Conservation (phyloP, 2,888 invertebrate genomes). For the Tiliacea citrago region DNA sequence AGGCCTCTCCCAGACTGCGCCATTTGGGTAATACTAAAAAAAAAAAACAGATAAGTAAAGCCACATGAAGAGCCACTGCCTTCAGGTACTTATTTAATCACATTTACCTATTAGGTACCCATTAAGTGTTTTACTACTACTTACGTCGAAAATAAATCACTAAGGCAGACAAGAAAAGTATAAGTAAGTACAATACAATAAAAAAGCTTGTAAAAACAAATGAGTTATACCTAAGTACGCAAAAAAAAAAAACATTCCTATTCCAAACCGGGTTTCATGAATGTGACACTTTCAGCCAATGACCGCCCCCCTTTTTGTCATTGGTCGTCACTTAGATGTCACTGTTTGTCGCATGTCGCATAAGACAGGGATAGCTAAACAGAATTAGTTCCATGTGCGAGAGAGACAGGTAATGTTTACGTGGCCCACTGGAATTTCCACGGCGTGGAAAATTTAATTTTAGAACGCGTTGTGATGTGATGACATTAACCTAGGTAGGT, state of each 20-base stretch:
- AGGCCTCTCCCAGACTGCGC: no score
- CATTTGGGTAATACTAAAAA: neutral
- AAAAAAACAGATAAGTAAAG: neutral
- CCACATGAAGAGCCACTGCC: neutral
- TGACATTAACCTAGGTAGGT: neutral
- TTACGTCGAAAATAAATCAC: neutral
- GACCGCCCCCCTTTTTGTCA: constrained; percentile 71
- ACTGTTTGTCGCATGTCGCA: constrained; percentile 81
- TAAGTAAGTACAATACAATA: no score
- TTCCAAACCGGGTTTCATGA: constrained; percentile 51
- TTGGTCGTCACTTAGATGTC: constrained; percentile 83
- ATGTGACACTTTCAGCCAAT: constrained; percentile 80
- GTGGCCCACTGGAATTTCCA: constrained; percentile 57
- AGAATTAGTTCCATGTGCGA: constrained; percentile 50
- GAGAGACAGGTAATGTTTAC: constrained; percentile 64
- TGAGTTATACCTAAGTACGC: neutral
- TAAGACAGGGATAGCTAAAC: constrained; percentile 69
- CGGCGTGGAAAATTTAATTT: constrained; percentile 44
- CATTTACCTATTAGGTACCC: neutral
- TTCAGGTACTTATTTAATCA: neutral
- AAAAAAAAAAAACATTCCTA: constrained; percentile 20
- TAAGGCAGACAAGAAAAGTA: neutral
- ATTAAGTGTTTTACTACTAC: neutral
- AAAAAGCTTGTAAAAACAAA: neutral
- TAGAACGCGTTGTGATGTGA: constrained; percentile 34